Percentiles rank a stretch among this genome's conserved stretches.
phyloP scores from a whole-genome alignment of 2,888 invertebrate species.

The Polymixis lichenea region DNA sequence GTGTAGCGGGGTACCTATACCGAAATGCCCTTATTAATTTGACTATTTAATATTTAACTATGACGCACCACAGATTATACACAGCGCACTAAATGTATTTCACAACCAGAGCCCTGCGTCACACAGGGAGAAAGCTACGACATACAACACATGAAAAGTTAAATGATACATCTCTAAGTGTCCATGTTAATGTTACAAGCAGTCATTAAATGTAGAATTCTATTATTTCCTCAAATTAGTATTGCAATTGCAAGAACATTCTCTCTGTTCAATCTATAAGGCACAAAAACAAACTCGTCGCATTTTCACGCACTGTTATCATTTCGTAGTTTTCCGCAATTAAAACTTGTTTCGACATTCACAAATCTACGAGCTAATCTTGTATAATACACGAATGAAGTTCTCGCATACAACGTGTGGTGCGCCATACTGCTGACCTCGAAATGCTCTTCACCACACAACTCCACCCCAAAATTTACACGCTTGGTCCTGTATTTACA shows the following conservation, averaged over 20 bases:
- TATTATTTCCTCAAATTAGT: slow-evolving; percentile 12
- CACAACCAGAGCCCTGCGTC: slow-evolving; percentile 60
- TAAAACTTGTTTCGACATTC: slow-evolving; percentile 43
- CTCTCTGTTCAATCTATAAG: slow-evolving; percentile 52
- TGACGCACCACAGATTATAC: slow-evolving; percentile 59
- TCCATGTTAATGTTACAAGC: slow-evolving; percentile 13
- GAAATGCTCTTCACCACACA: slow-evolving; percentile 75
- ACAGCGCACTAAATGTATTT: slow-evolving; percentile 52
- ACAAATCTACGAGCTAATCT: slow-evolving; percentile 43
- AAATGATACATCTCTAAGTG: slow-evolving; percentile 25
- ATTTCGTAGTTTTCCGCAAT: slow-evolving; percentile 38
- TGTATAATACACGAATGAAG: slow-evolving; percentile 37
- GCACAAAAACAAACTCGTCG: slow-evolving; percentile 58
- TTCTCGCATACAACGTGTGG: slow-evolving; percentile 59
- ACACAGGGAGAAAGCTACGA: slow-evolving; percentile 52
- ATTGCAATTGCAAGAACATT: slow-evolving; percentile 15
- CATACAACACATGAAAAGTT: slow-evolving; percentile 28
- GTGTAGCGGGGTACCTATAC: slow-evolving; percentile 84
- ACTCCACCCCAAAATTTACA: slow-evolving; percentile 76
- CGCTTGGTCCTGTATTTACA: slow-evolving; percentile 88
- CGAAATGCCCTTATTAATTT: slow-evolving; percentile 84
- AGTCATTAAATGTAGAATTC: slow-evolving; percentile 1
- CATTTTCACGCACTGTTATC: slow-evolving; percentile 41
- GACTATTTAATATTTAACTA: slow-evolving; percentile 73
- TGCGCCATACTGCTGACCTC: slow-evolving; percentile 65